A percentile compares a stretch with the other conserved stretches of the same genome.
Conservation (phyloP, 2,113 vertebrate species). For the Bufo gargarizans region DNA sequence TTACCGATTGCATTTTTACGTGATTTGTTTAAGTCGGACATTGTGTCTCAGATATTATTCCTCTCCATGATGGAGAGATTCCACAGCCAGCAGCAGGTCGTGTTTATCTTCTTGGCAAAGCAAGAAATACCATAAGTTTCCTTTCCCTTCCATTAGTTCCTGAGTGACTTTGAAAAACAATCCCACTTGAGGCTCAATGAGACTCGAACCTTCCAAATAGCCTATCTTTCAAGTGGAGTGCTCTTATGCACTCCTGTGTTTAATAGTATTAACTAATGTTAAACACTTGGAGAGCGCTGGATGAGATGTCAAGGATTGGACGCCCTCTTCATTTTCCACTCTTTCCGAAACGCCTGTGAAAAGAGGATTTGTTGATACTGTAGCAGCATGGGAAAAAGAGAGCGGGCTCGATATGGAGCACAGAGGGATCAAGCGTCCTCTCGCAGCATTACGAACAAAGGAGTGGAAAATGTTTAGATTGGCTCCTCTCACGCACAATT, state of each 20-base stretch:
- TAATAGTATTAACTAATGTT: conserved; percentile 55
- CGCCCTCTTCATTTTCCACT: conserved; percentile 51
- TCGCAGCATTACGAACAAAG: conserved; percentile 64
- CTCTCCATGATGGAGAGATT: neutral
- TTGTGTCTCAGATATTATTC: conserved; percentile 11
- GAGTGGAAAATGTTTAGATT: conserved; percentile 67
- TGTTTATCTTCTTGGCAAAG: conserved; percentile 37
- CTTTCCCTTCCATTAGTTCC: conserved; percentile 36
- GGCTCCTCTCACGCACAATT: conserved; percentile 64
- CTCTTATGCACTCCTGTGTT: conserved; percentile 32
- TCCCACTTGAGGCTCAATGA: conserved; percentile 53
- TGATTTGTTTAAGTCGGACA: conserved; percentile 4
- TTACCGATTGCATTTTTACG: conserved; percentile 14
- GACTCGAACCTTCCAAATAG: conserved; percentile 34
- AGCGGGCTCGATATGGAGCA: conserved; percentile 65
- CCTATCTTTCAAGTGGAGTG: conserved; percentile 49
- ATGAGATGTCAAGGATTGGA: conserved; percentile 29
- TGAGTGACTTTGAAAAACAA: conserved; percentile 51
- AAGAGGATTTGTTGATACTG: conserved; percentile 64
- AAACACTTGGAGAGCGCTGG: conserved; percentile 39
- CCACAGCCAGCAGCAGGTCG: conserved; percentile 24
- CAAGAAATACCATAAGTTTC: conserved; percentile 34
- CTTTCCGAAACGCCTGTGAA: conserved; percentile 59
- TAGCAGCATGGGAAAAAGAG: conserved; percentile 70
- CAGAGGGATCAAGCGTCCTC: conserved; percentile 65